A percentile compares a stretch with the other conserved stretches of the same genome.
These are phyloP conservation scores for Xenus cinereus DNA, from an alignment of 2,113 vertebrate species.

Conservation along the genomic window DNA sequence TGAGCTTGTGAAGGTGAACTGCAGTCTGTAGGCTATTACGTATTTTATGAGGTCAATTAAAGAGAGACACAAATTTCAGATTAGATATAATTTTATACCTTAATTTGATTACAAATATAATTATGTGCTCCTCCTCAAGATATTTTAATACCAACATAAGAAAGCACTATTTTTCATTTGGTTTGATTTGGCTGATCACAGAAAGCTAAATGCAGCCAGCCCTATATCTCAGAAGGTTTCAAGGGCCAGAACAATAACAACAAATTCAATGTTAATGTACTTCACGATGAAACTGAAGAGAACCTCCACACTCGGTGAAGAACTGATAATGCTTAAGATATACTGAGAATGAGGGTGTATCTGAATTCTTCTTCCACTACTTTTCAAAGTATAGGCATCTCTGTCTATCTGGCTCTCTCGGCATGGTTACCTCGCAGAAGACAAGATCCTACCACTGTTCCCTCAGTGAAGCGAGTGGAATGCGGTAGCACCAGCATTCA, in stretches of 20 bases:
- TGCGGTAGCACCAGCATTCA: background rate
- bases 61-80: background rate
- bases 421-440: background rate
- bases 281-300: background rate
- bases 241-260: background rate
- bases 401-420: background rate
- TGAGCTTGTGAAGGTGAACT: background rate
- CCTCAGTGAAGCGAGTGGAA: background rate
- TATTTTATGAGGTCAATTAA: conserved; percentile 1
- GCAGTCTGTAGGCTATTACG: background rate
- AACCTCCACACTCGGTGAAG: background rate
- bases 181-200: background rate
- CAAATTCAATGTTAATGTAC: background rate
- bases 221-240: background rate
- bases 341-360: background rate
- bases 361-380: background rate
- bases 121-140: background rate
- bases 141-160: background rate
- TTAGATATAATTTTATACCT: background rate
- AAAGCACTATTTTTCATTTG: background rate
- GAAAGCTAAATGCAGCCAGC: background rate
- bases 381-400: background rate
- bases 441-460: background rate
- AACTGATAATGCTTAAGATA: background rate
- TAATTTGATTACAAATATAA: conserved; percentile 11